phyloP scores from a whole-genome alignment of 37 sponge, comb jelly and placozoan species.

The Beroe forskalii region DNA sequence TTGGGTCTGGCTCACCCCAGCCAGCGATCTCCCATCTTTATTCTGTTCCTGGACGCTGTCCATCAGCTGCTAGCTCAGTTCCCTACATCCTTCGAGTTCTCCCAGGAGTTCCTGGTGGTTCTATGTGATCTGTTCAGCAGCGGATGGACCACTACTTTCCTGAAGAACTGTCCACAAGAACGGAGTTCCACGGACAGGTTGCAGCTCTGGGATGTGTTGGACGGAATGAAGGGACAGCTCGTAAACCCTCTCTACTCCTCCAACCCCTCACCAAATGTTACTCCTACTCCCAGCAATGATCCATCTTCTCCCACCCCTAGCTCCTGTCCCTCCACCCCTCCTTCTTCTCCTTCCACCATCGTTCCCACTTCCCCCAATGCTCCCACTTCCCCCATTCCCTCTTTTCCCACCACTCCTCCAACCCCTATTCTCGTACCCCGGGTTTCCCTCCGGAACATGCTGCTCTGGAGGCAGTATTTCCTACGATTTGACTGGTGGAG shows the following conservation, averaged over 20 bases:
- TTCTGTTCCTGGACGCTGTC: slow-evolving; percentile 95
- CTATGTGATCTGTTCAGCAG: slow-evolving; percentile 87
- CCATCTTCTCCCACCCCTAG: not conserved
- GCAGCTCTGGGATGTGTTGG: slow-evolving; percentile 54
- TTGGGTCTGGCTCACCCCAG: slow-evolving; percentile 82
- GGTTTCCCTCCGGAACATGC: slow-evolving; percentile 75
- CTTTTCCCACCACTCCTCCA: not conserved
- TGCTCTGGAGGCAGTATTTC: slow-evolving; percentile 93
- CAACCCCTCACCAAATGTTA: too few species aligned
- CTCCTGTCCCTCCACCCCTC: not conserved
- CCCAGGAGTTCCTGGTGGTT: slow-evolving; percentile 69
- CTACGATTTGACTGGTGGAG: slow-evolving; percentile 77
- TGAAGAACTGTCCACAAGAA: slow-evolving; percentile 60
- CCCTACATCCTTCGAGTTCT: slow-evolving; percentile 91
- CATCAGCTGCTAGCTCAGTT: slow-evolving; percentile 83
- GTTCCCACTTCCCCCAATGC: not conserved
- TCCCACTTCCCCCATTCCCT: not conserved
- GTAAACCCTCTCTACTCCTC: not conserved
- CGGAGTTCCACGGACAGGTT: not conserved
- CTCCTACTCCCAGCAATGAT: not conserved
- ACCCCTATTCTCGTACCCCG: not conserved
- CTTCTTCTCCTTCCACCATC: not conserved
- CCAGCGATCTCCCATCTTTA: slow-evolving; percentile 94
- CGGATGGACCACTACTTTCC: slow-evolving; percentile 77
- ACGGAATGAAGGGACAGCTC: not conserved